These are phyloP conservation scores for Etheostoma nigrum DNA, from an alignment of 2,797 vertebrate species.

Conservation along the genomic window DNA sequence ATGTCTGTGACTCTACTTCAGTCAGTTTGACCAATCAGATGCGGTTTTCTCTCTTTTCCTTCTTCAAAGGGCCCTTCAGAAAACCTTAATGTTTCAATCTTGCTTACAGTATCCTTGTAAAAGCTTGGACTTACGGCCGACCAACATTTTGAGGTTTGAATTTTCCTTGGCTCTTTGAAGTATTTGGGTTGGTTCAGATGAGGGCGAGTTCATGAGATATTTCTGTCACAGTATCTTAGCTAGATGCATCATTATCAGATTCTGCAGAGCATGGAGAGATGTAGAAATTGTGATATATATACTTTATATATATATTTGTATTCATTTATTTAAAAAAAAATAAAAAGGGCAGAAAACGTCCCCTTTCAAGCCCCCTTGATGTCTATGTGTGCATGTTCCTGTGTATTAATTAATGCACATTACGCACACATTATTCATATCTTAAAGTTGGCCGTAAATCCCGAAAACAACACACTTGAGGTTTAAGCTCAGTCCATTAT, in stretches of 20 bases:
- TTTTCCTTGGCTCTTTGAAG: conserved; percentile 15
- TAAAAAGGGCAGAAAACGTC: too few relatives aligned
- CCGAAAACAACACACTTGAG: conserved; percentile 27
- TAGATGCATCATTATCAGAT: conserved; percentile 72
- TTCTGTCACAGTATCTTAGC: conserved; percentile 45
- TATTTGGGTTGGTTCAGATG: conserved; percentile 13
- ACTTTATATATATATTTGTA: too few relatives aligned
- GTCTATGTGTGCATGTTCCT: too few relatives aligned
- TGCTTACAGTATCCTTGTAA: not conserved
- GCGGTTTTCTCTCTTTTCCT: not conserved
- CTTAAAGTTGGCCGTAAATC: not conserved
- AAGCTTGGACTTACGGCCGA: not conserved
- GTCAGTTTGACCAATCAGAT: conserved; percentile 13
- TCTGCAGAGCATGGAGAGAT: conserved; percentile 65
- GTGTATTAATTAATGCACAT: conserved; percentile 22
- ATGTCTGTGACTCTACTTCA: not conserved
- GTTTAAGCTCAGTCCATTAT: conserved; percentile 47
- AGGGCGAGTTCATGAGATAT: conserved; percentile 39
- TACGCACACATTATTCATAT: not conserved
- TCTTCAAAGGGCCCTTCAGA: not conserved
- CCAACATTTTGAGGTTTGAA: conserved; percentile 1
- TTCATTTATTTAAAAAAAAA: too few relatives aligned
- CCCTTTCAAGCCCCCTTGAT: too few relatives aligned
- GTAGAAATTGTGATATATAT: too few relatives aligned
- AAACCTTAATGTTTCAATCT: conserved; percentile 8